phyloP scores from a whole-genome alignment of 2,113 vertebrate genomes.

The Marcusenius ussheri region DNA sequence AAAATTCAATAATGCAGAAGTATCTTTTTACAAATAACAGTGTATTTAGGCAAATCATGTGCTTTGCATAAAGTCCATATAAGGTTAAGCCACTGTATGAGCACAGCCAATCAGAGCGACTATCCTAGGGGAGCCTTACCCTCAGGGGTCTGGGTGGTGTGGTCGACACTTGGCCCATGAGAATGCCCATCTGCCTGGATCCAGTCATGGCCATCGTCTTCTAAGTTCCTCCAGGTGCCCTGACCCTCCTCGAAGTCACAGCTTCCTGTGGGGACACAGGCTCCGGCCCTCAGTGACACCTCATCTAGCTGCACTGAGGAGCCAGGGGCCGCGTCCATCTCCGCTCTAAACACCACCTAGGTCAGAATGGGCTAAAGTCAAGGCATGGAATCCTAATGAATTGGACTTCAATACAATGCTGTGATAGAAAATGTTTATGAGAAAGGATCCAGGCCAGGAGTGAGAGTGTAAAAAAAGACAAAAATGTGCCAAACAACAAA shows the following conservation, averaged over 20 bases:
- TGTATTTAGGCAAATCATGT: not conserved
- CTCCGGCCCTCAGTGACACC: conserved; percentile 44
- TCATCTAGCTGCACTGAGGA: conserved; percentile 53
- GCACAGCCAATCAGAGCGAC: not conserved
- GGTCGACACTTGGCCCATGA: conserved; percentile 44
- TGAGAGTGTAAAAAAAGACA: not conserved
- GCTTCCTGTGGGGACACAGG: conserved; percentile 47
- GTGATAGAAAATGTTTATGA: not conserved
- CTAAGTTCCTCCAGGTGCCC: conserved; percentile 52
- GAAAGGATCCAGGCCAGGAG: not conserved
- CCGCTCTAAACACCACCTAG: conserved; percentile 52
- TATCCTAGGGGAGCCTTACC: conserved; percentile 34
- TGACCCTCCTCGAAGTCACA: conserved; percentile 63
- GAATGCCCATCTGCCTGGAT: conserved; percentile 45
- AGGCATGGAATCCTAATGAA: not conserved
- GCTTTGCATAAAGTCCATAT: not conserved
- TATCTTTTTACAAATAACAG: not conserved
- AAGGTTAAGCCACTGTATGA: not conserved
- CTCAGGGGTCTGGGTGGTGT: conserved; percentile 50
- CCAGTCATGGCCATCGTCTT: conserved; percentile 44
- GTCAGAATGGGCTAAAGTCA: not conserved
- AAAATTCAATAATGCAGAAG: not conserved
- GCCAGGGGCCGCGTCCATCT: conserved; percentile 22
- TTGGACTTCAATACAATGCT: not conserved
- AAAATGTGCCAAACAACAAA: not conserved